Evolutionary conservation across 1,140 invertebrate genomes (phyloP), one percentile per base, ranked within the genome.

Genomic region (Rhyacophila brunnea): DNA sequence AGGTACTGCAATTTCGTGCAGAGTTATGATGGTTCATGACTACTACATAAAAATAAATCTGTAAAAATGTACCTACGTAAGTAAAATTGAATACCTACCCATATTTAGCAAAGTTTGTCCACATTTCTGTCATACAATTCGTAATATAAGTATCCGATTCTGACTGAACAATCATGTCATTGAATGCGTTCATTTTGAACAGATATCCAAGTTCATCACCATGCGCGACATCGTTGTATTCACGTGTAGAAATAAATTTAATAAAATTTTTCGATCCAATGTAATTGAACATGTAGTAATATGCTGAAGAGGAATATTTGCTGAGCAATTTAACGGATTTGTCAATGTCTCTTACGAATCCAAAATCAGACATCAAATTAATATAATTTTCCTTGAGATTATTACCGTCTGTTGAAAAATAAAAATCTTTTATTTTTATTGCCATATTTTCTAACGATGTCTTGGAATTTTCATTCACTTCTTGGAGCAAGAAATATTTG

Each of bases 211-310:
- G 3, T 19, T 60, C 58, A 32, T 60, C 50, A 23, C 1, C 18
- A 43, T 60, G 58, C 15, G 18, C 14, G 10, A 44, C 45, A 34
- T 42, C 80, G 64, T 73, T 64, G 19, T 68, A 35, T 0, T 36
- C 7, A 15, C 60, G 47, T 6, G 67, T 68, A 5, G 61, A 36
- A 0, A 65, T 9, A 4, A 44, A 64, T 47, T 77, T 77, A 1
- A 71, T 44, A 1, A 71, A 18, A 62, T 78, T 78, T 20, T 77
- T 57, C 9, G 74, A 70, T 0, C 68, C 70, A 18, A 61, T 65
- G 55, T 71, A 78, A 36, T 74, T 70, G 67, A 84, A 81, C 58
- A 68, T 68, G 48, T 83, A 84, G 43, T 80, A 67, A 51, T 78
- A 85, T 1, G 75, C 70, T 1, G 74, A 66, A 19, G 54, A 18